Base-by-base conservation (phyloP, 2,797 vertebrate species). In the Pangasius sanitwongsei region DNA sequence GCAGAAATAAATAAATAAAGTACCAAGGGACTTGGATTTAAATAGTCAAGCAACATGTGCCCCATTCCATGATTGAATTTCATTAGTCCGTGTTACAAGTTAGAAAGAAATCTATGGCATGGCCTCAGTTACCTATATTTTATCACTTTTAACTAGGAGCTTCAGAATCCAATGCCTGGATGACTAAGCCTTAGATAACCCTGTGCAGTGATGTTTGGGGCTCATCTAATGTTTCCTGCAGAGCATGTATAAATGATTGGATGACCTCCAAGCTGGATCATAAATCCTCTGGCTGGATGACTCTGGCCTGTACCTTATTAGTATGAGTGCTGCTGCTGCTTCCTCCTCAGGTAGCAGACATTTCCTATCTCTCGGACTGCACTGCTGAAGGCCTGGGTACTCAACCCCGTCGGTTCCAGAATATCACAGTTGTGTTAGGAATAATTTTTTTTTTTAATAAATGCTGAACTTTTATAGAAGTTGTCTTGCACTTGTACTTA, bases 201-300 rank as follows among this genome's bases (percentile, higher is more conserved):
- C 82, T 84, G 75, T 83, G 87, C 67, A 75, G 85, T 89, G 83
- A 87, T 86, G 55, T 83, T 88, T 50, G 37, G 44, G 75, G 18
- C 63, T 70, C 48, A 61, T 83, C 69, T 78, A 65, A 85, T 87
- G 89, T 87, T 86, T 75, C 69, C 80, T 84, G 81, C 83, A 86
- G 78, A 65, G 80, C 70, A 67, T 88, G 82, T 91, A 85, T 88
- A 86, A 90, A 81, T 84, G 74, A 87, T 74, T 91, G 81, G 90
- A 88, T 83, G 85, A 84, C 75, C 81, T 90, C 90, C 89, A 89
- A 84, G 55, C 83, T 77, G 55, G 86, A 80, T 92, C 89, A 86
- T 92, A 90, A 90, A 90, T 91, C 61, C 83, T 89, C 86, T 86
- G 25, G 74, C 89, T 85, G 72, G 63, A 83, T 89, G 86, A 80